Evolutionary conservation across 2,113 vertebrate genomes (phyloP).

Genomic region (Vanacampus margaritifer): DNA sequence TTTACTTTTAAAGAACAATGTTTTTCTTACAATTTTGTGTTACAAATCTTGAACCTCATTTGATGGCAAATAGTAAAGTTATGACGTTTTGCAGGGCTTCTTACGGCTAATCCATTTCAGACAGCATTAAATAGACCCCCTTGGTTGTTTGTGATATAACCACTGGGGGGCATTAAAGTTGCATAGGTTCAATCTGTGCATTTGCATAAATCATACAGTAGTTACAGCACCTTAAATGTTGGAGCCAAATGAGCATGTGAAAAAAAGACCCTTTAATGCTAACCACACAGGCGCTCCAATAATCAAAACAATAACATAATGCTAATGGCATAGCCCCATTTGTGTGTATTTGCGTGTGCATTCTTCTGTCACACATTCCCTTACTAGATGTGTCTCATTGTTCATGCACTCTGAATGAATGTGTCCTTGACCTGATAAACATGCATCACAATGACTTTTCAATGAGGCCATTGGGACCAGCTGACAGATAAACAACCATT

Average conservation of each 20-base stretch:
- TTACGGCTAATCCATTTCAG: neutral
- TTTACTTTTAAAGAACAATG: neutral
- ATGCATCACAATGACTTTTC: neutral
- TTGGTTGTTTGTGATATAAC: neutral
- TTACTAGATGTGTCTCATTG: neutral
- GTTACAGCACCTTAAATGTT: neutral
- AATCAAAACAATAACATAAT: neutral
- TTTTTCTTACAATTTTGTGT: neutral
- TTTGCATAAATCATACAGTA: neutral
- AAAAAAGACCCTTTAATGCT: neutral
- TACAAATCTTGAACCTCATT: neutral
- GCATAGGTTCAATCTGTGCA: neutral
- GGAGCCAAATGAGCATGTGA: neutral
- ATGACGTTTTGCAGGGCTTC: neutral
- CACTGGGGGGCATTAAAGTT: slow-evolving; percentile 4
- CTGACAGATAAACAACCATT: neutral
- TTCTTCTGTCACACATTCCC: neutral
- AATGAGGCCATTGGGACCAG: slow-evolving; percentile 16
- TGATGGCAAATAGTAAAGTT: neutral
- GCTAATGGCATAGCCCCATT: neutral
- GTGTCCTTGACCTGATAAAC: slow-evolving; percentile 3
- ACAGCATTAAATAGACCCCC: neutral
- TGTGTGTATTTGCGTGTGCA: neutral
- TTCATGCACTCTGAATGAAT: neutral
- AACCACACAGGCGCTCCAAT: neutral